Evolutionary conservation across 1,140 invertebrate genomes (phyloP).

Genomic region (Varroa destructor): DNA sequence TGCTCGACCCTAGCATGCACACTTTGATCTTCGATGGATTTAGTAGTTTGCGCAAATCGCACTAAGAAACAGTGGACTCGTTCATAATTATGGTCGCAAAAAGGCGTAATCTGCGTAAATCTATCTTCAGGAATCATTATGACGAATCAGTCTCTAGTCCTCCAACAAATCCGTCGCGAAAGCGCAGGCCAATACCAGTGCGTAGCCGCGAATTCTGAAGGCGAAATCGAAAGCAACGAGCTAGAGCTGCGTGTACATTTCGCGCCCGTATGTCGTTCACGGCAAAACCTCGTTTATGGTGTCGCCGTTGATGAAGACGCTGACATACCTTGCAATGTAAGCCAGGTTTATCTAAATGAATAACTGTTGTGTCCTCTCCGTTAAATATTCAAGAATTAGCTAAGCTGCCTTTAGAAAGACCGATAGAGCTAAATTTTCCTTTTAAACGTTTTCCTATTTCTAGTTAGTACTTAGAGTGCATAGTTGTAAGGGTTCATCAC

Average conservation of each 20-base stretch:
- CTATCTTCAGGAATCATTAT: slow-evolving; percentile 57
- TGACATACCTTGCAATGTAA: slow-evolving; percentile 55
- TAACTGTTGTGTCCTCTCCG: no score
- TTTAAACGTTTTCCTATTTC: no score
- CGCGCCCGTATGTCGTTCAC: slow-evolving; percentile 64
- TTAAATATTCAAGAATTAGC: no score
- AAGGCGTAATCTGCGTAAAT: slow-evolving; percentile 21
- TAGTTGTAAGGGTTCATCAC: no score
- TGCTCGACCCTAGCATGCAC: neutral
- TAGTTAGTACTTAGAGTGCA: no score
- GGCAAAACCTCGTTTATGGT: slow-evolving; percentile 65
- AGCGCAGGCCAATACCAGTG: slow-evolving; percentile 55
- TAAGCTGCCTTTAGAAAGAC: no score
- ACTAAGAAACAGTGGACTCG: no score
- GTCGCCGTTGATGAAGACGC: slow-evolving; percentile 75
- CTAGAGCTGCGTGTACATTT: slow-evolving; percentile 66
- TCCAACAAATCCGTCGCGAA: slow-evolving; percentile 37
- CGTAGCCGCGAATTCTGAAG: slow-evolving; percentile 71
- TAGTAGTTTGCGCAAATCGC: no score
- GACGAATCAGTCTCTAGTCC: slow-evolving; percentile 52
- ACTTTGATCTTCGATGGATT: slow-evolving; percentile 34
- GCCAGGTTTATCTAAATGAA: no score
- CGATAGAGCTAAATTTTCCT: no score
- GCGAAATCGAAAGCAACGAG: slow-evolving; percentile 64
- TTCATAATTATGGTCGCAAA: no score